Conservation (phyloP, 2,888 invertebrate species). For the Leptopterna dolabrata region DNA sequence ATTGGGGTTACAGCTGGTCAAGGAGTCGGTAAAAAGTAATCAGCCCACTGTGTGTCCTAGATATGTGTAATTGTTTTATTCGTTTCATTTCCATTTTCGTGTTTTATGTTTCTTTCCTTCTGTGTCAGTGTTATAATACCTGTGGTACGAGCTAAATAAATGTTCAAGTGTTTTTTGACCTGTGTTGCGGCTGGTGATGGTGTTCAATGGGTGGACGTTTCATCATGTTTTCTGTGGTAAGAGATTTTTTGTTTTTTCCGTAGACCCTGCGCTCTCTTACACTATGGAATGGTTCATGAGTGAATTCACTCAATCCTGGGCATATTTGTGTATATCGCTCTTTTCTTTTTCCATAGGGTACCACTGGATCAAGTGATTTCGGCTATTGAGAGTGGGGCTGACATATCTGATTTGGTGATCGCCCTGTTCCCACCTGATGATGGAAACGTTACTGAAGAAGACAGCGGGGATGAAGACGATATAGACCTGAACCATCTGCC, state of each 20-base stretch:
- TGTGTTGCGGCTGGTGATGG: neutral
- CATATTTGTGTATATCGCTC: neutral
- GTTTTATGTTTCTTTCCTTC: neutral
- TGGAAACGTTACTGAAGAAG: too few relatives aligned
- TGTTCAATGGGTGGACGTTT: too few relatives aligned
- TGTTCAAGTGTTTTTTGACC: neutral
- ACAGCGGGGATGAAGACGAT: too few relatives aligned
- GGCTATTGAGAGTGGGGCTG: neutral
- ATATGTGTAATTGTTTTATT: neutral
- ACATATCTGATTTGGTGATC: conserved; percentile 61
- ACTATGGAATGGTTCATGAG: neutral
- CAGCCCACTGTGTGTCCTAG: neutral
- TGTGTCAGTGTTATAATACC: neutral
- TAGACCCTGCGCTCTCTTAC: neutral
- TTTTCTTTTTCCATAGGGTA: too few relatives aligned
- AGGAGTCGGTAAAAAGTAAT: conserved; percentile 5
- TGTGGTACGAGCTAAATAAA: neutral
- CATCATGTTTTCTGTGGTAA: too few relatives aligned
- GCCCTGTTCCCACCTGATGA: conserved; percentile 46
- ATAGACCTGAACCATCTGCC: conserved; percentile 48
- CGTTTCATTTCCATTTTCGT: too few relatives aligned
- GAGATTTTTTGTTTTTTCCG: conserved; percentile 20
- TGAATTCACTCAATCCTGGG: neutral
- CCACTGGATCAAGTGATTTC: neutral
- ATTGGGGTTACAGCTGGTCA: neutral